Conservation (phyloP, 2,797 vertebrate species). For the Hoplostethus atlanticus region DNA sequence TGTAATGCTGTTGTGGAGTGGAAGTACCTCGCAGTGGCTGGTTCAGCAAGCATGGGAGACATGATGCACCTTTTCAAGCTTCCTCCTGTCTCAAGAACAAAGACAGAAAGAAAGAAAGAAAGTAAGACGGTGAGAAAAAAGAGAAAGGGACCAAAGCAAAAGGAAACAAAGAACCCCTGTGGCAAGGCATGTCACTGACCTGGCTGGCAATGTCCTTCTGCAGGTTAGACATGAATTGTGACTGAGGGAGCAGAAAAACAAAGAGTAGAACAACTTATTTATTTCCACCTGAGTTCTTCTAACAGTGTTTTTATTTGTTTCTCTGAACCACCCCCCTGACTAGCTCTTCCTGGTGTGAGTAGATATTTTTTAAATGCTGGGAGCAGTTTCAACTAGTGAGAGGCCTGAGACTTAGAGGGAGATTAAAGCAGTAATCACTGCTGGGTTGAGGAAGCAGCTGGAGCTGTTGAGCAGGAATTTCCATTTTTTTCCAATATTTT, state of each 20-base stretch:
- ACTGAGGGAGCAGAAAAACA: slow-evolving; percentile 31
- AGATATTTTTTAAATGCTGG: slow-evolving; percentile 34
- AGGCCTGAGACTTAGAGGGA: slow-evolving; percentile 35
- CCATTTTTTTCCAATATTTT: slow-evolving; percentile 52
- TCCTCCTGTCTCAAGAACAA: slow-evolving; percentile 14
- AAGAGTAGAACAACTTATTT: slow-evolving; percentile 8
- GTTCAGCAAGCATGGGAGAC: slow-evolving; percentile 59
- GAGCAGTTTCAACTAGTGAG: slow-evolving; percentile 33
- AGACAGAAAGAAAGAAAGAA: slow-evolving; percentile 10
- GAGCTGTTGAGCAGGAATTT: slow-evolving; percentile 36
- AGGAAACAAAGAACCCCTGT: slow-evolving; percentile 18
- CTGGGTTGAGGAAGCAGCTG: slow-evolving; percentile 12
- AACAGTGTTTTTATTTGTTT: not conserved
- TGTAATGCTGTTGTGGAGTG: slow-evolving; percentile 65
- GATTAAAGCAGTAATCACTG: slow-evolving; percentile 53
- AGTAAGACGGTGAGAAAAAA: slow-evolving; percentile 4
- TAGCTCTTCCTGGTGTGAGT: slow-evolving; percentile 28
- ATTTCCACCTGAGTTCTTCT: slow-evolving; percentile 18
- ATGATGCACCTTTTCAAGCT: slow-evolving; percentile 44
- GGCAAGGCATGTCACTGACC: slow-evolving; percentile 13
- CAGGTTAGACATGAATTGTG: slow-evolving; percentile 15
- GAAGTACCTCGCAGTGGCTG: slow-evolving; percentile 67
- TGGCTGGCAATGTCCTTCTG: slow-evolving; percentile 26
- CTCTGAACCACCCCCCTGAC: not conserved
- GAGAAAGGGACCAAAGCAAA: slow-evolving; percentile 26